Conservation (phyloP, 2,888 invertebrate genomes). For the Macrophya annulata region DNA sequence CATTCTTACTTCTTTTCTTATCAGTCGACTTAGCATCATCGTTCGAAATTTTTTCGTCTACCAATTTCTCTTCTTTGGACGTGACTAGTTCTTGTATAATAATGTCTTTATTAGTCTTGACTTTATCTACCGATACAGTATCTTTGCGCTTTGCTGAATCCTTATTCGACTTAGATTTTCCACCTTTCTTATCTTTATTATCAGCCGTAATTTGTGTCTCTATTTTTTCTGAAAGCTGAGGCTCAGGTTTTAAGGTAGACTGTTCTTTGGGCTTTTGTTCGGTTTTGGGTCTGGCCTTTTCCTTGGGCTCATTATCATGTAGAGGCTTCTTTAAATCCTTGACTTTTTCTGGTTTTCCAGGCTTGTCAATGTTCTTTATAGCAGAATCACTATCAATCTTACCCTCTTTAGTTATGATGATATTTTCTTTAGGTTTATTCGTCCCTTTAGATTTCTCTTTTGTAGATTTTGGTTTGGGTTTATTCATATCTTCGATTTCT, state of each 20-base stretch:
- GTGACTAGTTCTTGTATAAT: conserved; percentile 69
- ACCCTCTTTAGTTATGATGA: conserved; percentile 20
- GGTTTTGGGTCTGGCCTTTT: conserved; percentile 62
- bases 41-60: conserved; percentile 53
- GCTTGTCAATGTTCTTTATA: conserved; percentile 53
- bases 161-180: conserved; percentile 58
- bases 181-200: conserved; percentile 54
- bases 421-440: conserved; percentile 59
- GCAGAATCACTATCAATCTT: conserved; percentile 17
- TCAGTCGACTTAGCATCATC: conserved; percentile 54
- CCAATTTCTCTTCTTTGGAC: conserved; percentile 24
- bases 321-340: conserved; percentile 75
- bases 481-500: conserved; percentile 78
- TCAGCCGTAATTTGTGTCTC: conserved; percentile 54
- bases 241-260: conserved; percentile 68
- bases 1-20: conserved; percentile 41
- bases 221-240: conserved; percentile 63
- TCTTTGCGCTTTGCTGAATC: conserved; percentile 43
- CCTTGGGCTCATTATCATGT: conserved; percentile 72
- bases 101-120: conserved; percentile 78
- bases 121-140: conserved; percentile 78
- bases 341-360: conserved; percentile 79
- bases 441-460: conserved; percentile 70
- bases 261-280: conserved; percentile 69
- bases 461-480: conserved; percentile 69